These are phyloP conservation scores for Alfaro cultratus DNA, from an alignment of 2,797 vertebrate species.

Conservation along the genomic window DNA sequence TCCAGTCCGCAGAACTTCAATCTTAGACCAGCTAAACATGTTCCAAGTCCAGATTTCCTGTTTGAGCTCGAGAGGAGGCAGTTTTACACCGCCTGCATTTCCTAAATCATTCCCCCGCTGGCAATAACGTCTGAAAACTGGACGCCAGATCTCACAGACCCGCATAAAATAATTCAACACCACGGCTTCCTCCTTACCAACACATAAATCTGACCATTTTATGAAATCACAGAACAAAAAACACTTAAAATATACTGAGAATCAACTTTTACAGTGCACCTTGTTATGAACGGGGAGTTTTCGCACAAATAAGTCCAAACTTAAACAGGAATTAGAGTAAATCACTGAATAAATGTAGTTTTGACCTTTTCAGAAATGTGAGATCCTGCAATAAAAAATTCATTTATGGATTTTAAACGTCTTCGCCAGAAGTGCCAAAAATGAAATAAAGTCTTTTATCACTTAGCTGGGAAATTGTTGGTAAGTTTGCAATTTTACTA, in stretches of 20 bases:
- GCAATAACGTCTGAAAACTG: neutral
- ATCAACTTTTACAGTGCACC: neutral
- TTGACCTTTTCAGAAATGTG: neutral
- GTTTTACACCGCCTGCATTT: neutral
- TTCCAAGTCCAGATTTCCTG: neutral
- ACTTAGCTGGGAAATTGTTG: neutral
- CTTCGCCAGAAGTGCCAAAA: neutral
- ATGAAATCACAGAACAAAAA: neutral
- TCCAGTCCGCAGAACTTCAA: neutral
- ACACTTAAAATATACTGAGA: neutral
- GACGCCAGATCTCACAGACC: neutral
- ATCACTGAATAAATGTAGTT: neutral
- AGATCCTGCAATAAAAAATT: neutral
- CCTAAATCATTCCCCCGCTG: neutral
- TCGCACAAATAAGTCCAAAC: neutral
- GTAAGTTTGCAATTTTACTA: neutral
- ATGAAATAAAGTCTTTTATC: neutral
- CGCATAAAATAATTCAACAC: neutral
- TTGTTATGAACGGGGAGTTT: neutral
- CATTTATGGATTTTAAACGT: neutral
- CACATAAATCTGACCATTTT: neutral
- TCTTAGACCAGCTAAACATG: neutral
- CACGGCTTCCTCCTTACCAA: neutral
- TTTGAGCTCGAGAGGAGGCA: neutral
- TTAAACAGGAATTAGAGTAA: neutral